Percentiles rank a stretch among this genome's conserved stretches.
phyloP scores from a whole-genome alignment of 64 coral and sea anemone species.

The Porites australiensis region DNA sequence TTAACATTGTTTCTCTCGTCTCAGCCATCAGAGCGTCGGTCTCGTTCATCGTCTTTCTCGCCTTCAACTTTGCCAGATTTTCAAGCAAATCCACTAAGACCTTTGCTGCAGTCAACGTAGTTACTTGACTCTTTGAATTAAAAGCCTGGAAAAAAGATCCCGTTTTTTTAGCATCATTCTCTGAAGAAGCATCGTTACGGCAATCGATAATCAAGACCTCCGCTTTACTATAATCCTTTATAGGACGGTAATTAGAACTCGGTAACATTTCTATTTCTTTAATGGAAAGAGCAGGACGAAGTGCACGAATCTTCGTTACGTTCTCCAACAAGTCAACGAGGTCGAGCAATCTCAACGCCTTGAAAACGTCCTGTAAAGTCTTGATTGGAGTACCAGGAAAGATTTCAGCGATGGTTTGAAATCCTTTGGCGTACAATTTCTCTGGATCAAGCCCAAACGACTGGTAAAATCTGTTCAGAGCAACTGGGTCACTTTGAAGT shows the following conservation, averaged over 20 bases:
- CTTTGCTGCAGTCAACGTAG: not conserved
- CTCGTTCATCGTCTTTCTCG: not conserved
- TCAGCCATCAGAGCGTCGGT: not conserved
- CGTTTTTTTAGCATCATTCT: not conserved
- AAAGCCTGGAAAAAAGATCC: not conserved
- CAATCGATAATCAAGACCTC: not conserved
- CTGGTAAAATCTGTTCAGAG: not conserved
- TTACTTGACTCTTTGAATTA: not conserved
- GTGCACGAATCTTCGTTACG: not conserved
- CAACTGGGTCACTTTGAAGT: not conserved
- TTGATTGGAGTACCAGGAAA: conserved; percentile 20
- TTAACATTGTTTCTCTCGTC: not conserved
- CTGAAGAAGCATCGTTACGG: too few relatives aligned
- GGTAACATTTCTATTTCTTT: conserved; percentile 1
- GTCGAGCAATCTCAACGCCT: not conserved
- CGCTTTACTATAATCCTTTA: not conserved
- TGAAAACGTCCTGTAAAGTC: not conserved
- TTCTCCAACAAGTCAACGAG: conserved; percentile 11
- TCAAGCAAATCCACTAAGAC: not conserved
- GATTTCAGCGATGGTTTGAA: not conserved
- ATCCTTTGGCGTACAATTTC: too few relatives aligned
- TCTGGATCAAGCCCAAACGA: conserved; percentile 5
- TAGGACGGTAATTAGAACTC: not conserved
- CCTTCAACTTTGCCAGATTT: not conserved
- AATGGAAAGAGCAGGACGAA: conserved; percentile 13